These are phyloP conservation scores for Folsomia candida DNA, from an alignment of 2,888 invertebrate species.

Conservation along the genomic window DNA sequence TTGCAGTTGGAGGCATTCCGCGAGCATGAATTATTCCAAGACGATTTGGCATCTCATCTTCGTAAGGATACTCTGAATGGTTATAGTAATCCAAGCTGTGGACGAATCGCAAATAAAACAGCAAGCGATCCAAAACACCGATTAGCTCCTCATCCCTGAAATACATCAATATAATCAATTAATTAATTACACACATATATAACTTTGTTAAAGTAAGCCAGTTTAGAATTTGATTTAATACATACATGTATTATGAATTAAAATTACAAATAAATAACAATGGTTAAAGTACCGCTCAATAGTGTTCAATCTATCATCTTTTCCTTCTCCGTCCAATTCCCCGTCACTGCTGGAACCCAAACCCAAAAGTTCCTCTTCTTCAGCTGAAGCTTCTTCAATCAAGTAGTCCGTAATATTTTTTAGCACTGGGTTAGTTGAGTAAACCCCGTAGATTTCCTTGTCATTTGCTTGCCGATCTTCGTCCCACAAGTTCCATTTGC, in stretches of 20 bases:
- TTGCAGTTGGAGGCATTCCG: slow-evolving; percentile 79
- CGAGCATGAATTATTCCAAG: slow-evolving; percentile 98
- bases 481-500: slow-evolving; percentile 76
- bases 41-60: slow-evolving; percentile 99
- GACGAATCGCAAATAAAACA: slow-evolving; percentile 91
- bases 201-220: background rate
- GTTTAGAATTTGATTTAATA: background rate
- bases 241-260: background rate
- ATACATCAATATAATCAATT: slow-evolving; percentile 6
- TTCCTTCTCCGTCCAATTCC: slow-evolving; percentile 54
- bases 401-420: slow-evolving; percentile 96
- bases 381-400: slow-evolving; percentile 96
- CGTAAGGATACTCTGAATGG: slow-evolving; percentile 97
- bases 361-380: slow-evolving; percentile 90
- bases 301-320: slow-evolving; percentile 66
- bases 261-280: slow-evolving; percentile 2
- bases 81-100: slow-evolving; percentile 99
- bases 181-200: background rate
- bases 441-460: slow-evolving; percentile 53
- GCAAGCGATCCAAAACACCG: slow-evolving; percentile 69
- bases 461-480: slow-evolving; percentile 53
- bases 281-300: slow-evolving; percentile 63
- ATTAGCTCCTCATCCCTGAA: slow-evolving; percentile 49
- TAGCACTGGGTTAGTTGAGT: slow-evolving; percentile 75
- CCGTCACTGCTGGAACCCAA: slow-evolving; percentile 57